Evolutionary conservation across 2,888 invertebrate species (phyloP).

Genomic region (Ptycholaimellus sp.): DNA sequence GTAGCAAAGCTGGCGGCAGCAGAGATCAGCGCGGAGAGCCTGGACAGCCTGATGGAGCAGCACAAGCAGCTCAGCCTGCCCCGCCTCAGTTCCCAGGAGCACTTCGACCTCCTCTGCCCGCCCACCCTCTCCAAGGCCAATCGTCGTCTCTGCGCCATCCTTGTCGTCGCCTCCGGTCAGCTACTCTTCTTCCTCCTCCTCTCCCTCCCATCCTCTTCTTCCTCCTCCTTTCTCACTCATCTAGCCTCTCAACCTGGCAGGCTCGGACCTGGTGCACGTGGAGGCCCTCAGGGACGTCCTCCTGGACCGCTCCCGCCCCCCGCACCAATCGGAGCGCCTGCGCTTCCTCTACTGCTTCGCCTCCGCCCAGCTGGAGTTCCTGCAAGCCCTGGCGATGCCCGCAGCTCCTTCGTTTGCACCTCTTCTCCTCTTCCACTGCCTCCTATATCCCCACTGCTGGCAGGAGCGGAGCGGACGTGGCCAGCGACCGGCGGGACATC

Average conservation of each 20-base stretch:
- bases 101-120: conserved; percentile 31
- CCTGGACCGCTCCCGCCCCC: no score
- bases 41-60: conserved; percentile 26
- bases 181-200: conserved; percentile 1
- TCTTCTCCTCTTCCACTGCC: no score
- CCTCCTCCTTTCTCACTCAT: conserved; percentile 2
- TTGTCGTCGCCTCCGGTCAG: conserved; percentile 10
- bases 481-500: conserved; percentile 11
- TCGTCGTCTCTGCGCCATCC: conserved; percentile 16
- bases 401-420: no score
- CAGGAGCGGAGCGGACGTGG: no score
- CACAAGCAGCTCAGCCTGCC: conserved; percentile 28
- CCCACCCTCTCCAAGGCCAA: conserved; percentile 12
- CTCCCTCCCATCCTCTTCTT: conserved; percentile 2
- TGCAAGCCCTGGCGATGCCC: no score
- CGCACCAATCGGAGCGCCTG: no score
- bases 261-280: conserved; percentile 11
- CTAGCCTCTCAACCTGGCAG: no score
- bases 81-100: conserved; percentile 23
- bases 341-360: no score
- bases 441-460: no score
- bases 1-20: no score
- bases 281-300: conserved; percentile 11
- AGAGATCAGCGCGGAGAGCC: conserved; percentile 14
- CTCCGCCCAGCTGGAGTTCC: no score